phyloP scores from a whole-genome alignment of 2,888 invertebrate species.

The Sepioteuthis lessoniana region DNA sequence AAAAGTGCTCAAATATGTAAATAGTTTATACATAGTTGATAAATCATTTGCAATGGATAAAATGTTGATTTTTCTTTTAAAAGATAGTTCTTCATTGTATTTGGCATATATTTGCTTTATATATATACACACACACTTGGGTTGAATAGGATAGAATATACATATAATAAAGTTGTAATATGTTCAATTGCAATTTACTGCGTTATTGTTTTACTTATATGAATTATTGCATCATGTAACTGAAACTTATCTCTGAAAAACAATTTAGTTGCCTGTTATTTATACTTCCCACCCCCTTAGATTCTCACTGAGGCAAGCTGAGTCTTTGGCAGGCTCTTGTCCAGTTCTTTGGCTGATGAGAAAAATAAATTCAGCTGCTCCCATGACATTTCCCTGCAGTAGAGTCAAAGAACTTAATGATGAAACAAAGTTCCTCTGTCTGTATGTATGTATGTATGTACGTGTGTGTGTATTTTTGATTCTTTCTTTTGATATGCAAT shows the following conservation, averaged over 20 bases:
- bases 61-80: too few relatives aligned
- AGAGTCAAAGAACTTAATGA: neutral
- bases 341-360: slow-evolving; percentile 1
- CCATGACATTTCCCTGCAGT: slow-evolving; percentile 6
- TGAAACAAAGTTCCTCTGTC: neutral
- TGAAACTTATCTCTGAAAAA: neutral
- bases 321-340: neutral
- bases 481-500: neutral
- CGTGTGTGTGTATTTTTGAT: neutral
- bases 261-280: neutral
- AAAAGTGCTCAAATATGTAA: too few relatives aligned
- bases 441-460: neutral
- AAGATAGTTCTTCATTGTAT: too few relatives aligned
- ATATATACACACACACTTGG: too few relatives aligned
- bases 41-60: too few relatives aligned
- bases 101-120: too few relatives aligned
- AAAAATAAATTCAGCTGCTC: neutral
- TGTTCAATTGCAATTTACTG: neutral
- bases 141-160: too few relatives aligned
- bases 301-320: neutral
- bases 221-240: neutral
- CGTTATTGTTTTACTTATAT: neutral
- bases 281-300: neutral
- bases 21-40: too few relatives aligned
- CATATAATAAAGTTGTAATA: neutral